These are phyloP conservation scores for Gallinago nigripennis DNA, from an alignment of 2,797 vertebrate genomes.

Conservation along the genomic window DNA sequence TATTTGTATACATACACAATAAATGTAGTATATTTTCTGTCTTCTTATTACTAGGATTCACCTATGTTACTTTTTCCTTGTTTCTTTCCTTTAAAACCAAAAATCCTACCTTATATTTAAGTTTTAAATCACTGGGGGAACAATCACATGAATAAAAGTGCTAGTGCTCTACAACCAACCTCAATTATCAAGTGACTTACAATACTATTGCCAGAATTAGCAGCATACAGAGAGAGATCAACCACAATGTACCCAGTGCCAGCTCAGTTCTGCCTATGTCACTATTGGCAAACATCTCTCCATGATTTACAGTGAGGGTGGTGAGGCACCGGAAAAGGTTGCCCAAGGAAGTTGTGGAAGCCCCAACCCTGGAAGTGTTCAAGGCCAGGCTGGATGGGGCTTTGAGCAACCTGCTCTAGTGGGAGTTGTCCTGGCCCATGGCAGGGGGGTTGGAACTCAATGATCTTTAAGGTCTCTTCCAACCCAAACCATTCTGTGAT, in stretches of 20 bases:
- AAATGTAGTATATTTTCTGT: neutral
- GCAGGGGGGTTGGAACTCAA: too few species aligned
- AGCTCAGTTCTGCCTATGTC: neutral
- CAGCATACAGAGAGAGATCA: neutral
- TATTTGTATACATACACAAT: neutral
- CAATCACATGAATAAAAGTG: neutral
- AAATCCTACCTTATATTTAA: neutral
- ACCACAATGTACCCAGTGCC: accelerated
- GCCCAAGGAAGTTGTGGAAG: too few species aligned
- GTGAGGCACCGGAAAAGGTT: too few species aligned
- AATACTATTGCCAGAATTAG: neutral
- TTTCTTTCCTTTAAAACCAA: neutral
- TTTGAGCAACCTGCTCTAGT: too few species aligned
- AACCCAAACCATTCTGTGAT: too few species aligned
- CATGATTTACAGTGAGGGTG: too few species aligned
- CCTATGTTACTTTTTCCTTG: neutral
- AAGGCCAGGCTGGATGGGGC: too few species aligned
- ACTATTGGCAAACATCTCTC: neutral
- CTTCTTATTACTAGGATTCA: neutral
- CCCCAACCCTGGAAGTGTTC: too few species aligned
- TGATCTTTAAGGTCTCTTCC: too few species aligned
- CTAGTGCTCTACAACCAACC: accelerated
- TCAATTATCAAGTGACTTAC: neutral
- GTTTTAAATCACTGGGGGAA: neutral
- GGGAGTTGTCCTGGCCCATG: too few species aligned